phyloP scores from a whole-genome alignment of 1,140 invertebrate species.

The Halotydeus destructor region DNA sequence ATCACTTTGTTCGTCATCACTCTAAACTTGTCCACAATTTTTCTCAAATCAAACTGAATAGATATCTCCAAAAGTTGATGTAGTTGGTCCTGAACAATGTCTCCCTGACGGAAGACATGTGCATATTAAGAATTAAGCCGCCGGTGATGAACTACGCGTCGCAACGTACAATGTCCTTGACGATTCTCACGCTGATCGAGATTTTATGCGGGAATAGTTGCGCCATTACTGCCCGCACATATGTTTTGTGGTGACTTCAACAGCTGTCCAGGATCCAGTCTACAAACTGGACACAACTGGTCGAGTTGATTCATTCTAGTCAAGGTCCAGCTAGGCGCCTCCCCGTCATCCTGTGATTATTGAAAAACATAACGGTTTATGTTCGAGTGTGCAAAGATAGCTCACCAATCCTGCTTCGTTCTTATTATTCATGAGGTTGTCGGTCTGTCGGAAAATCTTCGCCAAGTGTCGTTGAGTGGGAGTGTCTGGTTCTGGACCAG shows the following conservation, averaged over 20 bases:
- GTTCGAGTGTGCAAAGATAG: too few relatives aligned
- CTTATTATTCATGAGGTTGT: too few relatives aligned
- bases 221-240: slow-evolving; percentile 58
- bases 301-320: slow-evolving; percentile 33
- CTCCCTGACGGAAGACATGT: slow-evolving; percentile 54
- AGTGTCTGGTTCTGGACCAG: too few relatives aligned
- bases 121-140: slow-evolving; percentile 32
- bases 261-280: slow-evolving; percentile 52
- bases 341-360: too few relatives aligned
- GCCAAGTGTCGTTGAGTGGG: too few relatives aligned
- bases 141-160: slow-evolving; percentile 36
- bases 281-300: slow-evolving; percentile 48
- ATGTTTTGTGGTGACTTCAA: slow-evolving; percentile 71
- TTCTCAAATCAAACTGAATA: too few relatives aligned
- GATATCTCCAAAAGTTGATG: slow-evolving; percentile 32
- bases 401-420: too few relatives aligned
- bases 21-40: too few relatives aligned
- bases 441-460: too few relatives aligned
- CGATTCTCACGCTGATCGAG: slow-evolving; percentile 61
- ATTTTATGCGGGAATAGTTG: slow-evolving; percentile 41
- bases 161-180: slow-evolving; percentile 73
- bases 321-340: too few relatives aligned
- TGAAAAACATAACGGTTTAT: too few relatives aligned
- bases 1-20: too few relatives aligned
- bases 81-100: slow-evolving; percentile 47